Base-by-base conservation (phyloP, 1,140 invertebrate species). In the Atta colombica region DNA sequence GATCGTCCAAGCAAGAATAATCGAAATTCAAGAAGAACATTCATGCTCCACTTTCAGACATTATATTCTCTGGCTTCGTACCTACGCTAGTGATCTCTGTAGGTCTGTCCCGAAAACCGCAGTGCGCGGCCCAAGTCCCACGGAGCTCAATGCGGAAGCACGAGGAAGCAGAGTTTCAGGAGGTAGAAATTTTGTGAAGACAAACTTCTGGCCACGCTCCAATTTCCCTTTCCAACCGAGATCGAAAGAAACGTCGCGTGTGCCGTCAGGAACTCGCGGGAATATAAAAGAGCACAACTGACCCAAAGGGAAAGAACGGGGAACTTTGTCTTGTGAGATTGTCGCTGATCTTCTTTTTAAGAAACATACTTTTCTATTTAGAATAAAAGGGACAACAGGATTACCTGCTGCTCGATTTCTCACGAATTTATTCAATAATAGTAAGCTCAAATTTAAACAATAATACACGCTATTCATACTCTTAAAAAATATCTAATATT, bases 1-100 rank as follows among this genome's bases (percentile, higher is more conserved):
- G 91, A 49, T 66, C 92, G 87, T 45, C 75, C 66, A 71, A 74
- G 66, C 71, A 84, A 66, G 84, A 77, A 89, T 92, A 93, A 93
- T 92, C 88, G 88, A 82, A 68, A 74, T 74, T 60, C 45, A 18
- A 72, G 61, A 87, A 87, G 87, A 88, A 85, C 71, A 86, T 80
- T 86, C 51, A 49, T 71, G 68, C 78, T 88, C 82, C 75, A 87
- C 78, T 89, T 88, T 69, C 51, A 75, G 61, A 77, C 84, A 81
- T 86, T 90, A 82, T 85, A 87, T 85, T 71, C 74, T 45, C 55
- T 16, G 55, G 10, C 31, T 35, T 60, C 60, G 61, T 84, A 74
- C 16, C 74, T 77, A 74, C 45, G 55, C 51, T 77, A 53, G 85
- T 25, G 61, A 68, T 49, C 31, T 61, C 58, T 65, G 75, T 60